Base-by-base conservation (phyloP, 2,797 vertebrate genomes). In the Propithecus perrieri region DNA sequence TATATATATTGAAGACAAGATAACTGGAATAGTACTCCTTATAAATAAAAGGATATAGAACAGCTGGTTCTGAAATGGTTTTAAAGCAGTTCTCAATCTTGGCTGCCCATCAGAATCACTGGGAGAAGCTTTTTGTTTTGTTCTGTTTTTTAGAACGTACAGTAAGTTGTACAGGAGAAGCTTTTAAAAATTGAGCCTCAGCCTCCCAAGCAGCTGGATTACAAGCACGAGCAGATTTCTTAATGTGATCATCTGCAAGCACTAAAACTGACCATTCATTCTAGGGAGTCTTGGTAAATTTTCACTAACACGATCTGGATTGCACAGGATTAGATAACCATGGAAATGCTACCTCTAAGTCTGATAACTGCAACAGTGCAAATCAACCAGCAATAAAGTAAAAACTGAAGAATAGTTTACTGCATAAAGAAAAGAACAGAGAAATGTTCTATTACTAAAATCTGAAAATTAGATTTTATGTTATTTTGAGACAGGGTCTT, bases 51-150 rank as follows among this genome's bases (percentile, higher is more conserved):
- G 33, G 18, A 78, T 33, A 91, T 0, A 84, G 55, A 94, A 83
- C 8, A 90, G 50, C 17, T 91, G 75, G 30, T 65, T 93, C 35
- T 59, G 48, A 95, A 96, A 50, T 53, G 33, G 26, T 43, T 72
- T 72, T 72, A 72, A 89, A 96, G 61, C 10, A 85, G 33, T 84
- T 92, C 63, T 96, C 80, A 93, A 88, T 30, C 72, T 79, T 91
- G 50, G n/a, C 41, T 91, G 35, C 48, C 90, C 28, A 91, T 79
- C 17, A 93, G 28, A 96, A 95, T 83, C 74, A 86, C 2, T 48
- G 22, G 1, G 17, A 48, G 24, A 43, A 85, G 20, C 38, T 94
- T 67, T 50, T n/a, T 57, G 22, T 57, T 57, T 26, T 57, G 20
- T 24, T 24, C 20, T 55, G 53, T 57, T 57, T 57, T 57, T 57